These are phyloP conservation scores for Yponomeuta evonymella DNA, from an alignment of 2,888 invertebrate genomes.

Conservation along the genomic window DNA sequence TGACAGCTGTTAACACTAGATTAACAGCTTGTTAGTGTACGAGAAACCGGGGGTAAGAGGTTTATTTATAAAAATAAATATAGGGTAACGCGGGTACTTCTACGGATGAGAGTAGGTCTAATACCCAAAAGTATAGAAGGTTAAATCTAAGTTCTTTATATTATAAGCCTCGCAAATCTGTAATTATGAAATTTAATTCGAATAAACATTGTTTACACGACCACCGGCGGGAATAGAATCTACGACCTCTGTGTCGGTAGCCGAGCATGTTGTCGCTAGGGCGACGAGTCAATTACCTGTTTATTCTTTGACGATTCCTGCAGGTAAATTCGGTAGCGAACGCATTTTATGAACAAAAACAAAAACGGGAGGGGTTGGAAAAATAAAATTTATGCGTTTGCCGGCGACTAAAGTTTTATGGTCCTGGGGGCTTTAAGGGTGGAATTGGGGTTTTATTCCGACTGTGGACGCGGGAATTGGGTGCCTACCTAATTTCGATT, in stretches of 20 bases:
- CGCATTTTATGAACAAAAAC: slow-evolving; percentile 34
- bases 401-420: slow-evolving; percentile 59
- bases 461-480: not conserved
- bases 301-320: not conserved
- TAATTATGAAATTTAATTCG: too few species aligned
- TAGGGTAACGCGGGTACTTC: too few species aligned
- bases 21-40: too few species aligned
- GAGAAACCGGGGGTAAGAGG: too few species aligned
- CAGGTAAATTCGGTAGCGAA: slow-evolving; percentile 45
- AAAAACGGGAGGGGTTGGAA: slow-evolving; percentile 36
- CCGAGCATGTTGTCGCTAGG: too few species aligned
- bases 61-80: too few species aligned
- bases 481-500: not conserved
- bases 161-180: not conserved
- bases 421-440: slow-evolving; percentile 40
- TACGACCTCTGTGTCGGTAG: not conserved
- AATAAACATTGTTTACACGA: not conserved
- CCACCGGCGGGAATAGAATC: not conserved
- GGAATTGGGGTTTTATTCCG: slow-evolving; percentile 41
- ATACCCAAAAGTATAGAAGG: too few species aligned
- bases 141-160: not conserved
- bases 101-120: too few species aligned
- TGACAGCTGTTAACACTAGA: too few species aligned
- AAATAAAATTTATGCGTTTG: slow-evolving; percentile 56
- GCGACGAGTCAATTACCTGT: not conserved